phyloP scores from a whole-genome alignment of 2,797 vertebrate species.

The Galagoides demidoff region DNA sequence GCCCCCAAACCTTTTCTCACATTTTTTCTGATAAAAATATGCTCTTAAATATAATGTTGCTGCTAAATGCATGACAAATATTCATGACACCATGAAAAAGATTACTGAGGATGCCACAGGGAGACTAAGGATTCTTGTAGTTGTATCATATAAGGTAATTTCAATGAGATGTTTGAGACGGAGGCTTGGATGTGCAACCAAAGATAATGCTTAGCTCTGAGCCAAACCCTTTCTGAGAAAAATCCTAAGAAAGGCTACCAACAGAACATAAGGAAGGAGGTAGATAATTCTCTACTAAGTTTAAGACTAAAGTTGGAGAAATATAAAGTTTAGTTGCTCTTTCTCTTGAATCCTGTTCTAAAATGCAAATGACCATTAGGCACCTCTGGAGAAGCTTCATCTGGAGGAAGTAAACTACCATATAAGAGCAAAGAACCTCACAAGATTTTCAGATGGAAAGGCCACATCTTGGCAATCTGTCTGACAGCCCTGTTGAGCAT shows the following conservation, averaged over 20 bases:
- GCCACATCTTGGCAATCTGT: background rate
- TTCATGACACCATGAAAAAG: background rate
- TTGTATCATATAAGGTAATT: background rate
- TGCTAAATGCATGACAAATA: background rate
- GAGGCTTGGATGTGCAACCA: background rate
- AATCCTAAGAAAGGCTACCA: background rate
- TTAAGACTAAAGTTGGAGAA: background rate
- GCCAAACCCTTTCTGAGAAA: background rate
- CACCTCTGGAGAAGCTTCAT: background rate
- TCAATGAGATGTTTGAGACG: rapidly evolving
- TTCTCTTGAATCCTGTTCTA: background rate
- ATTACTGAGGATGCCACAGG: background rate
- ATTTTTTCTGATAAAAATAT: background rate
- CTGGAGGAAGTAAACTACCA: background rate
- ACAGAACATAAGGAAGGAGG: background rate
- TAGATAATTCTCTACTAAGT: background rate
- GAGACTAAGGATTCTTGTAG: background rate
- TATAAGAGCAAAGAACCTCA: background rate
- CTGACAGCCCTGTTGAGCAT: background rate
- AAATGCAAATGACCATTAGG: background rate
- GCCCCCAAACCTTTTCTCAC: background rate
- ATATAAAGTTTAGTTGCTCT: background rate
- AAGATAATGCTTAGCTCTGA: background rate
- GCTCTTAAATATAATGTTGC: background rate
- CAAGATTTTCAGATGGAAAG: background rate